Evolutionary conservation across 2,113 vertebrate species (phyloP).

Genomic region (Istiophorus platypterus): DNA sequence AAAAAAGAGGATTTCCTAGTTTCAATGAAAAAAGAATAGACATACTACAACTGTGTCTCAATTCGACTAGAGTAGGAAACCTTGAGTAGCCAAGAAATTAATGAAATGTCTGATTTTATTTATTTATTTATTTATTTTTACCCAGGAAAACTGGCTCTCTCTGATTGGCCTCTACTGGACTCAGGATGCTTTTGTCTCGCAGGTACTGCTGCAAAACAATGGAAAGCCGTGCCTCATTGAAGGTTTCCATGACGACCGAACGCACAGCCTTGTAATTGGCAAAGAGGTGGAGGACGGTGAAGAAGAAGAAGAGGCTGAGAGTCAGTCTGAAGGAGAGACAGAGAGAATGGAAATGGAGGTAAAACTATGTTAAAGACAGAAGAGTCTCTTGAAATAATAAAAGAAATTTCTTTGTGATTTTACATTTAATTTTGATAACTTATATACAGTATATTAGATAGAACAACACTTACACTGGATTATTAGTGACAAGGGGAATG

Average conservation of each 20-base stretch:
- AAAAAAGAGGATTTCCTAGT: neutral
- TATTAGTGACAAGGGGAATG: slow-evolving; percentile 87
- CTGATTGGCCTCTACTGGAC: slow-evolving; percentile 84
- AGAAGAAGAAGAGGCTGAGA: slow-evolving; percentile 87
- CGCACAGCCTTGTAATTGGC: slow-evolving; percentile 92
- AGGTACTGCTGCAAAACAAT: slow-evolving; percentile 87
- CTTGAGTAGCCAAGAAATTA: neutral
- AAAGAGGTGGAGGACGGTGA: slow-evolving; percentile 90
- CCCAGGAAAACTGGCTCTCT: slow-evolving; percentile 89
- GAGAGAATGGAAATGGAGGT: neutral
- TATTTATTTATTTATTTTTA: slow-evolving; percentile 46
- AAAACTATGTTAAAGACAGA: neutral
- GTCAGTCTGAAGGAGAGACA: slow-evolving; percentile 82
- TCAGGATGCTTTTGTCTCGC: slow-evolving; percentile 72
- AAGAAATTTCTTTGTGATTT: neutral
- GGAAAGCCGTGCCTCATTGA: slow-evolving; percentile 89
- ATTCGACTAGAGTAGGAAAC: accelerated
- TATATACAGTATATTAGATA: neutral
- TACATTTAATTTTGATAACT: neutral
- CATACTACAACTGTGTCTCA: neutral
- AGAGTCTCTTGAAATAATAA: neutral
- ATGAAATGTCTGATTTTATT: neutral
- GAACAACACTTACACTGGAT: slow-evolving; percentile 80
- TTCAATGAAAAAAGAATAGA: accelerated
- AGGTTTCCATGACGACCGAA: slow-evolving; percentile 91